Evolutionary conservation across 2,797 vertebrate genomes (phyloP), one percentile per base, ranked within the genome.

Genomic region (Dryobates pubescens): DNA sequence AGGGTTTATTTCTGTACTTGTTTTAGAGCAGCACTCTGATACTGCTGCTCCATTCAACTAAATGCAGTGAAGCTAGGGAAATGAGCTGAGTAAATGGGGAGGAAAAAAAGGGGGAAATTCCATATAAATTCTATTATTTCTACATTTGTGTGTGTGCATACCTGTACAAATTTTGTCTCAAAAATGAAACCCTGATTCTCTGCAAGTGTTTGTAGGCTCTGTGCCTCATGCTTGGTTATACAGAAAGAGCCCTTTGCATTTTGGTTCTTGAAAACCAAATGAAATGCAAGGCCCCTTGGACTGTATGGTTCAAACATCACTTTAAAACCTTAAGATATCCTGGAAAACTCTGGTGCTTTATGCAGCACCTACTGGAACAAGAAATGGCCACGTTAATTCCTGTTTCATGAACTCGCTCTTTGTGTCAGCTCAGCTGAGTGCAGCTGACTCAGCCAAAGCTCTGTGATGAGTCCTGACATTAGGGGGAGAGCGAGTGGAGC

Each of bases 321-420:
- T 88, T 56, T 1, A 5, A 91, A 9, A 27, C 57, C 43, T 43
- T 41, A 27, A 72, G 38, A 2, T n/a, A 1, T 74, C n/a, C 43
- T 74, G 81, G 41, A 68, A 54, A 38, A 80, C 30, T 20, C n/a
- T 45, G 0, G 1, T 58, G 38, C 68, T 83, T 67, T 17, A 2
- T 19, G 1, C 19, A 64, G 29, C 45, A 68, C 29, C 29, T 16
- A 7, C 17, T 1, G 7, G 63, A 19, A 23, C 70, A 67, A 51
- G 56, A 7, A 26, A 7, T 43, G 86, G 6, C 43, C 29, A 1
- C 13, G 7, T 70, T 3, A 14, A 26, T 89, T 89, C 38, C 27
- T 2, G 0, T n/a, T 71, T 36, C 20, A 3, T 65, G 12, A 2
- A n/a, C 6, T 27, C 12, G 3, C 47, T 41, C 12, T 59, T 2